Conservation (phyloP, 53 echinoderm and acorn worm species). For the Holothuria scabra region DNA sequence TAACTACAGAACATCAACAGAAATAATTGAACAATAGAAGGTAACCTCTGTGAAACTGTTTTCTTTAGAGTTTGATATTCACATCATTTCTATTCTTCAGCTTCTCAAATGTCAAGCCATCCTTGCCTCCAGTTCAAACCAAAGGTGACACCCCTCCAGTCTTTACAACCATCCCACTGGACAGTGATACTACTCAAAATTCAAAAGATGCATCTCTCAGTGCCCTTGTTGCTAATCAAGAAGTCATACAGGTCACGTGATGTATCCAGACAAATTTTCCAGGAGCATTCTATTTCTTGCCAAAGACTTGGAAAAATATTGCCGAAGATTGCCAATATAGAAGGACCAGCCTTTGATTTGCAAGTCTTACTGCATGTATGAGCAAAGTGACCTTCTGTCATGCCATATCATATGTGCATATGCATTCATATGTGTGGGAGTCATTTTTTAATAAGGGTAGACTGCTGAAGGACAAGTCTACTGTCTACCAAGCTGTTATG, state of each 20-base stretch:
- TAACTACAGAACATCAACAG: too few relatives aligned
- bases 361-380: too few relatives aligned
- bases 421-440: too few relatives aligned
- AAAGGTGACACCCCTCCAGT: constrained; percentile 17
- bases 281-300: background rate
- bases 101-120: constrained; percentile 12
- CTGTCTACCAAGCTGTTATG: too few relatives aligned
- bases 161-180: constrained; percentile 36
- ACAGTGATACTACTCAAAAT: constrained; percentile 2
- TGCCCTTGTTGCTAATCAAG: background rate
- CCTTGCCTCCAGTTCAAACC: background rate
- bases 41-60: too few relatives aligned
- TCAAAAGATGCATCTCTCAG: constrained; percentile 21
- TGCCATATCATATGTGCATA: too few relatives aligned
- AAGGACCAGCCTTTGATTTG: too few relatives aligned
- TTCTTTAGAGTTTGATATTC: too few relatives aligned
- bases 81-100: background rate
- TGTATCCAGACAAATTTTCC: background rate
- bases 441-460: too few relatives aligned
- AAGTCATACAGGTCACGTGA: constrained; percentile 28
- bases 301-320: constrained; percentile 13
- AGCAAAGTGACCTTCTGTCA: too few relatives aligned
- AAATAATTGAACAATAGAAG: too few relatives aligned
- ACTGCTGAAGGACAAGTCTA: too few relatives aligned
- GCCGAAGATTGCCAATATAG: background rate